Base-by-base conservation (phyloP, 2,888 invertebrate species). In the Nymphalis urticae region DNA sequence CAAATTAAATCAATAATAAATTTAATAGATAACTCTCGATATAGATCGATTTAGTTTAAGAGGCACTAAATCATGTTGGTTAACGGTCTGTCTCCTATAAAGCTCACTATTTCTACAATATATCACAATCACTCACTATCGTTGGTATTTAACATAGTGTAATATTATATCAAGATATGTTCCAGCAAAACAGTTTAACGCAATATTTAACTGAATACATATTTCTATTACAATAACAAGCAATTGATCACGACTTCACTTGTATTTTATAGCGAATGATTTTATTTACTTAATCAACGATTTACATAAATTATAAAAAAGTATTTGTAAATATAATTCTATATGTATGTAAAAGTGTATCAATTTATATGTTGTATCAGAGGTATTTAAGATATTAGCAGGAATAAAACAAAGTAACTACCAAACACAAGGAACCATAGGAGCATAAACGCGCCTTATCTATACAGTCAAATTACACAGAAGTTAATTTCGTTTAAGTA, bases 121-220 rank as follows among this genome's bases (percentile, higher is more conserved):
- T 67, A 67, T 67, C 66, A 62, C 66, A 67, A 67, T 67, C 66
- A 62, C 53, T 67, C 66, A 62, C 42, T 67, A 67, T 62, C 66
- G 60, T 62, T 66, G n/a, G 62, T 67, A 62, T 62, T 67, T 62
- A 62, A 58, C 67, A 42, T 67, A 42, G 48, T 48, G 66, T 66
- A 48, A 62, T 16, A 7, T 54, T 67, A 62, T 67, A 62, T 56
- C 67, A 32, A 48, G 53, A 61, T 61, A 66, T 66, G 56, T 42
- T 42, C 58, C 17, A 36, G 10, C 42, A 58, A 42, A 58, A 42
- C 56, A 53, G 32, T 21, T 54, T 54, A 54, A 54, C 17, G 17
- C 27, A 27, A 17, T 17, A 32, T 9, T 56, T 56, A 56, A 17
- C 27, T 32, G 17, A 17, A 32, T 7, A 56, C 17, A 32, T n/a